Percentiles rank a stretch among this genome's conserved stretches.
These are phyloP conservation scores for Syncerus caffer DNA, from an alignment of 2,797 vertebrate genomes.

Conservation along the genomic window DNA sequence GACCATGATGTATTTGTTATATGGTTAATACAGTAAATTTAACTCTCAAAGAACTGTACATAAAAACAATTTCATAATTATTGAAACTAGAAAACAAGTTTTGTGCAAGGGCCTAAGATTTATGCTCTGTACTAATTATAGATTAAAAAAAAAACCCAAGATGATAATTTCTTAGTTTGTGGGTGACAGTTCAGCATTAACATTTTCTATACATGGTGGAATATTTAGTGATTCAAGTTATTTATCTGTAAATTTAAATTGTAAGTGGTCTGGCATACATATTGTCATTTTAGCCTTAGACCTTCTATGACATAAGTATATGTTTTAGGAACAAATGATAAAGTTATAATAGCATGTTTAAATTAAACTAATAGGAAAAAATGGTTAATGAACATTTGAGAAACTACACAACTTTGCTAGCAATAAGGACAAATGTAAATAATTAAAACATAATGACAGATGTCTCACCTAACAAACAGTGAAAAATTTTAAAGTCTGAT, in stretches of 20 bases:
- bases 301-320: neutral
- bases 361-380: neutral
- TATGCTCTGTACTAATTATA: neutral
- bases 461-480: neutral
- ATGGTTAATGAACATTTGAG: neutral
- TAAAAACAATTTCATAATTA: constrained; percentile 35
- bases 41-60: neutral
- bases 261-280: neutral
- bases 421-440: neutral
- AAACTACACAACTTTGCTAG: neutral
- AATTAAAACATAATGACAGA: neutral
- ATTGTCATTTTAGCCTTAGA: neutral
- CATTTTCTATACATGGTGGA: neutral
- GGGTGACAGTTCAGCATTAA: constrained; percentile 6
- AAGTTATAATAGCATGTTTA: neutral
- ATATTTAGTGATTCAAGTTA: neutral
- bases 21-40: neutral
- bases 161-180: neutral
- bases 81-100: neutral
- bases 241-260: neutral
- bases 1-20: neutral
- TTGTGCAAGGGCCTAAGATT: neutral
- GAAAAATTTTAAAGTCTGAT: neutral
- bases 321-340: neutral
- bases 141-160: neutral